Evolutionary conservation across 2,113 vertebrate genomes (phyloP).

Genomic region (Mobula hypostoma): DNA sequence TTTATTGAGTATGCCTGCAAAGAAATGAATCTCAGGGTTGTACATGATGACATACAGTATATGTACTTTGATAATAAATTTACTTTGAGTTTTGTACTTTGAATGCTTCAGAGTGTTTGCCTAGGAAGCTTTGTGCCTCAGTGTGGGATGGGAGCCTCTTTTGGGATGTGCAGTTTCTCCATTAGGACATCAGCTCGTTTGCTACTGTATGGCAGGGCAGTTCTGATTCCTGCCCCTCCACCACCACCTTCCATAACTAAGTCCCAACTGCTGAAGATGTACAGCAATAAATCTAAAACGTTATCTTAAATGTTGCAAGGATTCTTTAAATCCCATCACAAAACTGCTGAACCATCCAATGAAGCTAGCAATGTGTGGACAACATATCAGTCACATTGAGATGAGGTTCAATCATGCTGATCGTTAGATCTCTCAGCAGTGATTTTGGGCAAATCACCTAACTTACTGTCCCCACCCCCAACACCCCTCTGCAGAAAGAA

Average conservation of each 20-base stretch:
- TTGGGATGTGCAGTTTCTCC: not conserved
- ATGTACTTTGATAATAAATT: too few species aligned
- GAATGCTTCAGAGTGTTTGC: not conserved
- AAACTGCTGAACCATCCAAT: not conserved
- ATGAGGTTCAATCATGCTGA: not conserved
- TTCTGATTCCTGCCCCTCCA: not conserved
- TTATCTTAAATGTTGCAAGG: not conserved
- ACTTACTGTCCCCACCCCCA: not conserved
- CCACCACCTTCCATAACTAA: too few species aligned
- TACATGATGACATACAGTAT: too few species aligned
- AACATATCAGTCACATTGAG: not conserved
- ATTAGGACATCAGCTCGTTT: not conserved
- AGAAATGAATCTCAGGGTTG: too few species aligned
- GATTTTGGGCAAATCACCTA: not conserved
- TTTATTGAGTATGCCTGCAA: too few species aligned
- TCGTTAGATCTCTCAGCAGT: not conserved
- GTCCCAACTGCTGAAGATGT: not conserved
- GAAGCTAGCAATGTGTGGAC: not conserved
- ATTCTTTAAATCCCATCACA: not conserved
- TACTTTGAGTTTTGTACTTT: too few species aligned
- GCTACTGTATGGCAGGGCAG: not conserved
- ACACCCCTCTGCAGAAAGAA: too few species aligned
- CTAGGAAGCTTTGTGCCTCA: not conserved
- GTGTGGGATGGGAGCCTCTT: not conserved
- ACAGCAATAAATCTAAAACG: not conserved